Evolutionary conservation across 1,140 invertebrate genomes (phyloP).

Genomic region (Phocides pigmalion): DNA sequence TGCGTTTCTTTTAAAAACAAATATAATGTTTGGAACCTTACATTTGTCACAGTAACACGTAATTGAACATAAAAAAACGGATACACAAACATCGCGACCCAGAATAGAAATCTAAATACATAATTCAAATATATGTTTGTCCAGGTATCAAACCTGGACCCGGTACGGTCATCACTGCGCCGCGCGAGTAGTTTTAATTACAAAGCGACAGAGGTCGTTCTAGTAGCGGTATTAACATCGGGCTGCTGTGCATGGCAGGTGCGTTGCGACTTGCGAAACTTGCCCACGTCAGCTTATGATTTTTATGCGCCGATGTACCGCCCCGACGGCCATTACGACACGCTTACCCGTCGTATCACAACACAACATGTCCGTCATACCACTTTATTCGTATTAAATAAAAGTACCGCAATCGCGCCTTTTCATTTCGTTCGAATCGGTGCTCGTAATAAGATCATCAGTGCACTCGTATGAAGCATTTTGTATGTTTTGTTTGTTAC

Average conservation of each 20-base stretch:
- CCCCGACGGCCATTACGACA: conserved; percentile 63
- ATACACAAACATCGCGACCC: too few species aligned
- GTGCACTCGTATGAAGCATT: conserved; percentile 4
- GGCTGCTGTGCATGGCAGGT: conserved; percentile 49
- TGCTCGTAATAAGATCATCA: conserved; percentile 30
- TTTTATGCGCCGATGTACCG: conserved; percentile 62
- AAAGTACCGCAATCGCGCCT: conserved; percentile 29
- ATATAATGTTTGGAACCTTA: too few species aligned
- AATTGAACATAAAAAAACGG: too few species aligned
- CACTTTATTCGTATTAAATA: conserved; percentile 38
- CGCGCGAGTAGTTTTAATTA: conserved; percentile 17
- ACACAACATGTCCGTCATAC: conserved; percentile 54
- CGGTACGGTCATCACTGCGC: too few species aligned
- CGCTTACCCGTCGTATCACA: conserved; percentile 52
- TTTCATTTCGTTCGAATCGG: conserved; percentile 32
- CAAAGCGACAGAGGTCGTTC: conserved; percentile 12
- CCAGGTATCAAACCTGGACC: too few species aligned
- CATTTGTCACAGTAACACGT: too few species aligned
- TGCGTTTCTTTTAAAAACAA: too few species aligned
- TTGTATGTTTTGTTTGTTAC: neutral
- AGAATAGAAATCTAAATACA: too few species aligned
- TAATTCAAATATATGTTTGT: too few species aligned
- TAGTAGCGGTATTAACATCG: conserved; percentile 5
- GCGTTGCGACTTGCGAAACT: conserved; percentile 63
- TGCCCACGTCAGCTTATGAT: conserved; percentile 62